These are phyloP conservation scores for Bubo scandiacus DNA, from an alignment of 2,113 vertebrate genomes.

Conservation along the genomic window DNA sequence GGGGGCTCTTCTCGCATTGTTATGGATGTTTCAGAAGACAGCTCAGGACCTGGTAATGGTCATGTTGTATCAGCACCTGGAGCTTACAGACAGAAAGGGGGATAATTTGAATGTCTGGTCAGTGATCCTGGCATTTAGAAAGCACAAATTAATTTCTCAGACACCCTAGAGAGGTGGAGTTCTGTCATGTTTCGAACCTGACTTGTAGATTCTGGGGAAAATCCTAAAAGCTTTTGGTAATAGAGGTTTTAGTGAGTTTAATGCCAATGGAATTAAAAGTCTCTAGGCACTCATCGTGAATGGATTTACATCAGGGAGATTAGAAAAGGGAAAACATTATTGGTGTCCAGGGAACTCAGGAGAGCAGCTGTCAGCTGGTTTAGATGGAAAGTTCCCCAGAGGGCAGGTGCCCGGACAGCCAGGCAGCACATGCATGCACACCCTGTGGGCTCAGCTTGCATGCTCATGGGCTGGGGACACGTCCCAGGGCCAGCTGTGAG, in stretches of 20 bases:
- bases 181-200: constrained; percentile 59
- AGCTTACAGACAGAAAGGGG: background rate
- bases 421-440: background rate
- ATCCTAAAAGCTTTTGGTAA: constrained; percentile 75
- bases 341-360: constrained; percentile 63
- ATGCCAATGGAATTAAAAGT: constrained; percentile 72
- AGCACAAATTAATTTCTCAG: constrained; percentile 63
- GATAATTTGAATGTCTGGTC: background rate
- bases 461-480: fast-evolving
- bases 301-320: constrained; percentile 73
- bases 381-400: constrained; percentile 2
- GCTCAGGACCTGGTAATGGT: background rate
- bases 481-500: background rate
- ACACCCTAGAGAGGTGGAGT: constrained; percentile 52
- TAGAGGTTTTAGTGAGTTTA: constrained; percentile 73
- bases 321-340: constrained; percentile 60
- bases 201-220: constrained; percentile 65
- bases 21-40: background rate
- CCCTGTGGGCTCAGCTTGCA: fast-evolving
- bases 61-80: background rate
- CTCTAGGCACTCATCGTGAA: constrained; percentile 61
- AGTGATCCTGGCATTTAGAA: constrained; percentile 36
- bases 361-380: constrained; percentile 61
- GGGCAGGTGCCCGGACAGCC: background rate
- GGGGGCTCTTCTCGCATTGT: background rate